These are phyloP conservation scores for Parambassis ranga DNA, from an alignment of 2,797 vertebrate species.

Conservation along the genomic window DNA sequence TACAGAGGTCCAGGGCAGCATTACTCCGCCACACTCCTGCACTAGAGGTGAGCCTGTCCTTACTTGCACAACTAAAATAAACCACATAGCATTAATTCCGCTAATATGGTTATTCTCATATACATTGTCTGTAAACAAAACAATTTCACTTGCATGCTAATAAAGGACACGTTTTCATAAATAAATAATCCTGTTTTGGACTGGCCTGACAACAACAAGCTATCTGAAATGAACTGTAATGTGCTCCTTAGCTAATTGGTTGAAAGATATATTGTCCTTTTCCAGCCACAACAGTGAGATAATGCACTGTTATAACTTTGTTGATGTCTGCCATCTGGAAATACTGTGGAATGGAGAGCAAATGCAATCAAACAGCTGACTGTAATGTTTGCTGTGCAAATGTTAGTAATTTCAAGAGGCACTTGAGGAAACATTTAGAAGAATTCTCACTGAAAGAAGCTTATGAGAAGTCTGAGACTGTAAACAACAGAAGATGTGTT, in stretches of 20 bases:
- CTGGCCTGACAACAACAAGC: too few species aligned
- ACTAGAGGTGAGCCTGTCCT: constrained; percentile 84
- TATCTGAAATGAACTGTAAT: too few species aligned
- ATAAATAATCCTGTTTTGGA: too few species aligned
- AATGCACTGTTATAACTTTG: background rate
- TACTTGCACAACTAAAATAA: background rate
- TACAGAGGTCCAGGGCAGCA: constrained; percentile 92
- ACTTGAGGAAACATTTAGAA: background rate
- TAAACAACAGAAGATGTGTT: background rate
- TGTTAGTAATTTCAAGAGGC: constrained; percentile 12
- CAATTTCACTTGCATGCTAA: too few species aligned
- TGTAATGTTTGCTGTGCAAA: constrained; percentile 3
- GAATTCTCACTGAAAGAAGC: background rate
- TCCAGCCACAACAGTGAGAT: background rate
- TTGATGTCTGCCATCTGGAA: background rate
- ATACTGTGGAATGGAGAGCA: background rate
- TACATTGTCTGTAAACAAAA: too few species aligned
- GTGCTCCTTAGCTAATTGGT: too few species aligned
- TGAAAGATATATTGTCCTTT: too few species aligned
- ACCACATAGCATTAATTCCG: background rate
- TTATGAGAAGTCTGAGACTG: constrained; percentile 1
- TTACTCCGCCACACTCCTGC: constrained; percentile 86
- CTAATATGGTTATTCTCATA: too few species aligned
- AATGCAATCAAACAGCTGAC: background rate
- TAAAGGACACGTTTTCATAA: too few species aligned